phyloP scores from a whole-genome alignment of 2,797 vertebrate genomes.

The Valencia hispanica region DNA sequence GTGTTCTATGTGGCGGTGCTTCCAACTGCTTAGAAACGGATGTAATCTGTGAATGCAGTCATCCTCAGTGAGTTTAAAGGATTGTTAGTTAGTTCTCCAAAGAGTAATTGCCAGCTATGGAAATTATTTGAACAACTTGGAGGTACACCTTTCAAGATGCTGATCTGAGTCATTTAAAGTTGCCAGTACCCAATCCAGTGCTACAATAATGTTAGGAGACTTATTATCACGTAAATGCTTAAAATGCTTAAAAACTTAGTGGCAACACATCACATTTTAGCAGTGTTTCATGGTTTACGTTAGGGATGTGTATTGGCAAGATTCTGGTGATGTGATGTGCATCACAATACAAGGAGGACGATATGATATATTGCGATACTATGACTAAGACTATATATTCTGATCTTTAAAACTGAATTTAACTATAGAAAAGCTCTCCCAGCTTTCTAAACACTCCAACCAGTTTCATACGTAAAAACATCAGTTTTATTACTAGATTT shows the following conservation, averaged over 20 bases:
- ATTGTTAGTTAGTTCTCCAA: not conserved
- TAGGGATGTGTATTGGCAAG: too few relatives aligned
- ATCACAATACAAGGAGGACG: too few relatives aligned
- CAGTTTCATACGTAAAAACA: too few relatives aligned
- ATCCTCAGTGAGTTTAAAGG: constrained; percentile 3
- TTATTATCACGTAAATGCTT: not conserved
- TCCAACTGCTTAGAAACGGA: not conserved
- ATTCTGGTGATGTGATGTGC: too few relatives aligned
- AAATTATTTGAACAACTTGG: constrained; percentile 4
- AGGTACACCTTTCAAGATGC: not conserved
- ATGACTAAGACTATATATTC: too few relatives aligned
- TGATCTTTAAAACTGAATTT: too few relatives aligned
- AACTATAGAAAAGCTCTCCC: too few relatives aligned
- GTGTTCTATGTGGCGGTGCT: not conserved
- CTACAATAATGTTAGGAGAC: not conserved
- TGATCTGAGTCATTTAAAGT: not conserved
- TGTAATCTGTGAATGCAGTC: constrained; percentile 1
- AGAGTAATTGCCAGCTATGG: not conserved
- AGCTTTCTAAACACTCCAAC: too few relatives aligned
- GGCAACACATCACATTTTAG: not conserved
- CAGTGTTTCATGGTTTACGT: not conserved
- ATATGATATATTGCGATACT: too few relatives aligned
- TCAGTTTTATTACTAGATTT: too few relatives aligned
- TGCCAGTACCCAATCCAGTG: not conserved
- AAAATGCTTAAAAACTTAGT: not conserved